Percentiles rank a stretch among this genome's conserved stretches.
Conservation (phyloP, 1,140 invertebrate species). For the Rhagoletis zephyria region DNA sequence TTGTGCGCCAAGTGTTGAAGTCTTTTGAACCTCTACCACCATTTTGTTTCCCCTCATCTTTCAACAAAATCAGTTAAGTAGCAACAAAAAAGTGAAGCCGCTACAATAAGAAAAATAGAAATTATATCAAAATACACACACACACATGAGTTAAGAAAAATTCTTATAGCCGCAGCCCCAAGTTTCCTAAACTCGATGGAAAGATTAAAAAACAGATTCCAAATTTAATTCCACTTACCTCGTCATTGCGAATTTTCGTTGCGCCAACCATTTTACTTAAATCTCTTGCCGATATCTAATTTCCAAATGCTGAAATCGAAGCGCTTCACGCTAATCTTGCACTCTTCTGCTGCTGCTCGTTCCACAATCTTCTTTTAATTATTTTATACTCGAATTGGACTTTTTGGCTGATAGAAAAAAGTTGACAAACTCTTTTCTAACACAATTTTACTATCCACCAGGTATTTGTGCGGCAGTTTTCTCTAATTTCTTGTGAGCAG, state of each 20-base stretch:
- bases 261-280: conserved; percentile 18
- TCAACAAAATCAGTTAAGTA: neutral
- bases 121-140: too few relatives aligned
- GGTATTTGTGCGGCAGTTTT: neutral
- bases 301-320: too few relatives aligned
- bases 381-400: conserved; percentile 22
- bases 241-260: conserved; percentile 37
- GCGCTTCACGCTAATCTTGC: neutral
- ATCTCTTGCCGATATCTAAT: neutral
- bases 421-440: conserved; percentile 22
- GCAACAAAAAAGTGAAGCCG: neutral
- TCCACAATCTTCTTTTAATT: neutral
- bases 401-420: conserved; percentile 9
- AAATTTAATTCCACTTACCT: conserved; percentile 21
- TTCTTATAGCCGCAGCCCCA: too few relatives aligned
- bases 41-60: neutral
- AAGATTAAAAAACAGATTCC: neutral
- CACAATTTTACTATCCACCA: neutral
- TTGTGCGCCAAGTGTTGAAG: neutral
- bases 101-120: too few relatives aligned
- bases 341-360: neutral
- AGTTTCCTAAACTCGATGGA: too few relatives aligned
- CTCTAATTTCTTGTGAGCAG: neutral
- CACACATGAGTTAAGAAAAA: too few relatives aligned
- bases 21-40: neutral